Conservation (phyloP, 2,888 invertebrate genomes). For the Luperina nickerlii region DNA sequence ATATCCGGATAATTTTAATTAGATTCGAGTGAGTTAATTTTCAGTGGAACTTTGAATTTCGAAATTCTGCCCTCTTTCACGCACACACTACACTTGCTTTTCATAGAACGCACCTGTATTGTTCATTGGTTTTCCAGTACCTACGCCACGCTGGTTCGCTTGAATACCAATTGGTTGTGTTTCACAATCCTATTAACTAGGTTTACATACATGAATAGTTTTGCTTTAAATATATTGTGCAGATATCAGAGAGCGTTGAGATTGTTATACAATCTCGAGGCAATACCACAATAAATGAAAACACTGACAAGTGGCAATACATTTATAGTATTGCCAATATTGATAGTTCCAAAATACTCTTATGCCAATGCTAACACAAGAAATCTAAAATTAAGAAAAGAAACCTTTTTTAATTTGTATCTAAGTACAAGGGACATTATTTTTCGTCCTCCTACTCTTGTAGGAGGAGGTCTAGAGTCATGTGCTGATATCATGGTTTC, state of each 20-base stretch:
- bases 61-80: neutral
- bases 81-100: neutral
- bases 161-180: constrained; percentile 31
- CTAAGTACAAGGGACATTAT: too few relatives aligned
- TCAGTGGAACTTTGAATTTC: neutral
- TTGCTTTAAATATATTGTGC: constrained; percentile 1
- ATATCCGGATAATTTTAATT: neutral
- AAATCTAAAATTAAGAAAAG: too few relatives aligned
- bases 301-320: neutral
- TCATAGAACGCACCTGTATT: neutral
- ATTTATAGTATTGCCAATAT: too few relatives aligned
- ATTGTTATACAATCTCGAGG: neutral
- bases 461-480: neutral
- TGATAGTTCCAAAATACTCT: too few relatives aligned
- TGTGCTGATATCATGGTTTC: neutral
- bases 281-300: neutral
- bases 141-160: neutral
- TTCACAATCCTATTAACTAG: constrained; percentile 1
- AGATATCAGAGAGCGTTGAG: neutral
- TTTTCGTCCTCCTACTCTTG: too few relatives aligned
- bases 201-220: constrained; percentile 26
- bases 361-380: too few relatives aligned
- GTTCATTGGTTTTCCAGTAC: constrained; percentile 4
- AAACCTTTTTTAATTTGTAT: too few relatives aligned
- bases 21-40: neutral